Conservation (phyloP, 2,888 invertebrate genomes). For the Mystacides longicornis region DNA sequence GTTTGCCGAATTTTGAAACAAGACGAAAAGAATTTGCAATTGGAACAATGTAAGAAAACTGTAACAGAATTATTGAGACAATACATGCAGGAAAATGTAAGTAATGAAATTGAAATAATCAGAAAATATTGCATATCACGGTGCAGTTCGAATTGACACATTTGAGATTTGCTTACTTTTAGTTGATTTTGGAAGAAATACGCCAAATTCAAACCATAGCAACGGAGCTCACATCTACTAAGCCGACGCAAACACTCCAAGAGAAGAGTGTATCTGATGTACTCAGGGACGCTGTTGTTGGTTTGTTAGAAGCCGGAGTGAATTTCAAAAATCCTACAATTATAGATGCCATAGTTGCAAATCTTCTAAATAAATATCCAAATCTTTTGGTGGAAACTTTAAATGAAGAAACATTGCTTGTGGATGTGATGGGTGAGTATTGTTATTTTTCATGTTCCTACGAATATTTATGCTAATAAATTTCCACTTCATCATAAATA, state of each 20-base stretch:
- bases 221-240: not conserved
- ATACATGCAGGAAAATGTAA: conserved; percentile 21
- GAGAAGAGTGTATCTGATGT: not conserved
- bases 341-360: conserved; percentile 16
- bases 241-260: not conserved
- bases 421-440: not conserved
- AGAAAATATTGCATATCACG: too few species aligned
- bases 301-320: conserved; percentile 10
- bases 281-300: conserved; percentile 7
- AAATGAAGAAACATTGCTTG: not conserved
- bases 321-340: conserved; percentile 5
- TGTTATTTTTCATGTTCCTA: not conserved
- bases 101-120: too few species aligned
- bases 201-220: not conserved
- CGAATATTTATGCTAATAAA: not conserved
- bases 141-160: too few species aligned
- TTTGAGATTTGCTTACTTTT: too few species aligned
- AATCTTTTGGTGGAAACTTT: not conserved
- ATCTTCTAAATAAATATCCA: conserved; percentile 10
- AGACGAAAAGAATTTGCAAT: conserved; percentile 4
- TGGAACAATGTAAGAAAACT: conserved; percentile 9
- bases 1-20: conserved; percentile 10
- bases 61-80: conserved; percentile 19
- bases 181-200: conserved; percentile 18
- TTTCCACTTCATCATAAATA: not conserved